A percentile compares a stretch with the other conserved stretches of the same genome.
Conservation (phyloP, 2,113 vertebrate genomes). For the Egretta garzetta region DNA sequence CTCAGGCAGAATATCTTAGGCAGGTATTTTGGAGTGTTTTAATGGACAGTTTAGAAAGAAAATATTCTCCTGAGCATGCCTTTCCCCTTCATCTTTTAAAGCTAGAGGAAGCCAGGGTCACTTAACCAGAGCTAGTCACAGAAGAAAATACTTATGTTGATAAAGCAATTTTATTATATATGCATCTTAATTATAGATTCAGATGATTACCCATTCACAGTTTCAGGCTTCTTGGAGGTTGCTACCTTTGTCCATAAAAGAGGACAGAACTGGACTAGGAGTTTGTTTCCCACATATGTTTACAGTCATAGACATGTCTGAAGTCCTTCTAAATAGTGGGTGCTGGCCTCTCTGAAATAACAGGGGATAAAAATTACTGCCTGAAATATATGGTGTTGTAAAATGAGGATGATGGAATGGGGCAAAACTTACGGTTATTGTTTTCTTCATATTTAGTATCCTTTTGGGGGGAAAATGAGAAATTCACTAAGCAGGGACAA, state of each 20-base stretch:
- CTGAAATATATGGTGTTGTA: neutral
- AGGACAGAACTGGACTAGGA: neutral
- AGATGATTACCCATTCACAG: neutral
- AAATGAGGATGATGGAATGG: neutral
- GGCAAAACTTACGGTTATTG: neutral
- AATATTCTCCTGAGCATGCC: neutral
- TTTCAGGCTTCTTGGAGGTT: neutral
- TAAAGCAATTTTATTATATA: neutral
- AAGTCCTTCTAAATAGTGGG: neutral
- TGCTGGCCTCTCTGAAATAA: neutral
- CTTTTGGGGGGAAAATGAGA: neutral
- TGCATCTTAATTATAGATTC: neutral
- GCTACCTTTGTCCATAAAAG: neutral
- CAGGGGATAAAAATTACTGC: neutral
- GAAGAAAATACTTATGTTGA: neutral
- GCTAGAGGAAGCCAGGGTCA: neutral
- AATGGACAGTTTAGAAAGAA: neutral
- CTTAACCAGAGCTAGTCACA: neutral
- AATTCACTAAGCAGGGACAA: neutral
- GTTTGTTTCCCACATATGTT: neutral
- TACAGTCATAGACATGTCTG: accelerated
- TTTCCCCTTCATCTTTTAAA: neutral
- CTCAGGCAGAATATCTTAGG: neutral
- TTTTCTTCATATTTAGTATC: neutral
- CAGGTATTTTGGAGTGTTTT: neutral